Conservation (phyloP, 2,113 vertebrate genomes). For the Centrocercus urophasianus region DNA sequence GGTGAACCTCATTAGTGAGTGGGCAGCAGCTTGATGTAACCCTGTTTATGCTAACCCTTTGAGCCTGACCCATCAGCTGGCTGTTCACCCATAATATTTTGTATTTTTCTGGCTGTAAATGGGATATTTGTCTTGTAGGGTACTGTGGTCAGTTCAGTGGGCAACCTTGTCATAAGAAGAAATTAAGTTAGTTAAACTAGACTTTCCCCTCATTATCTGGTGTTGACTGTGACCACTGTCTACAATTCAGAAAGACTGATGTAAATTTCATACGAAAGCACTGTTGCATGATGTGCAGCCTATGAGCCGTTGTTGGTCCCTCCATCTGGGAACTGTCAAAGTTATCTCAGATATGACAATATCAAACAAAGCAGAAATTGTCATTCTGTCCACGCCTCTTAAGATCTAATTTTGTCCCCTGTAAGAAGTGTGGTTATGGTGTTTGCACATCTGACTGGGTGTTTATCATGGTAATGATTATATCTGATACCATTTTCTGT, state of each 20-base stretch:
- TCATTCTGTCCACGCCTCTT: not conserved
- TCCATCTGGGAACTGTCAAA: not conserved
- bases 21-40: too few species aligned
- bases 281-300: not conserved
- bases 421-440: not conserved
- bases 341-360: not conserved
- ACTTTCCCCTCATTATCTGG: too few species aligned
- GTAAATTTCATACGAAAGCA: not conserved
- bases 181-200: too few species aligned
- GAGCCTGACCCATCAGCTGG: too few species aligned
- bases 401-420: not conserved
- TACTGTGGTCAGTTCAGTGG: too few species aligned
- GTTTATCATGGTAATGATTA: not conserved
- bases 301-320: not conserved
- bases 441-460: not conserved
- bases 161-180: too few species aligned
- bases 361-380: not conserved
- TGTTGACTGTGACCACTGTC: not conserved
- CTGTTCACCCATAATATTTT: too few species aligned
- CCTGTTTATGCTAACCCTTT: too few species aligned
- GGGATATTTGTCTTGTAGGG: too few species aligned
- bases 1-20: too few species aligned
- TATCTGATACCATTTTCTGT: not conserved
- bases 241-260: not conserved
- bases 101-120: too few species aligned